Base-by-base conservation (phyloP, 2,113 vertebrate species). In the Rattus rattus region DNA sequence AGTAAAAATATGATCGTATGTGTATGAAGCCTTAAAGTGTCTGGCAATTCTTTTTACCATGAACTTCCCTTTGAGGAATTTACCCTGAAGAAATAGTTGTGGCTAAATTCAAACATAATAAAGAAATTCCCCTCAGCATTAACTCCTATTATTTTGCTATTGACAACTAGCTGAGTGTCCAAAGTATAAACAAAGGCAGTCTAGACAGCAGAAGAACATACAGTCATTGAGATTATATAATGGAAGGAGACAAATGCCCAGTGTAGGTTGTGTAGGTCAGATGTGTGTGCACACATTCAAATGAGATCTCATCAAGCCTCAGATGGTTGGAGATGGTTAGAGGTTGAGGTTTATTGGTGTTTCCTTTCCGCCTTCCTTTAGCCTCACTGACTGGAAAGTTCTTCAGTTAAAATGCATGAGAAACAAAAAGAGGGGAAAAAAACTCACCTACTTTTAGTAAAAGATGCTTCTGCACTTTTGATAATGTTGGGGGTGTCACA, bases 381-480 rank as follows among this genome's bases (percentile, higher is more conserved):
- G 59, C 7, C 65, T 79, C 16, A 16, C 61, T 77, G 54, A 54
- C 33, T 28, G 36, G 47, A 56, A 91, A 28, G 36, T 89, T 52
- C 43, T 94, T 85, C 26, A 26, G 22, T 90, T 77, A 52, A 67
- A 39, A 24, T 77, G 20, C 19, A 56, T 43, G 33, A 70, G 43
- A 88, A 72, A 72, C 19, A 92, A 81, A 77, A 47, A 84, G 61
- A 94, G 81, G n/a, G n/a, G n/a, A 19, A 33, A 87, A 88, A 88
- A 61, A 33, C 33, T 52, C 11, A 39, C 28, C 6, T 73, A 24
- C 36, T 79, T 92, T 73, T 22, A 24, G 56, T 39, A n/a, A 94
- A 75, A 69, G 24, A 19, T 39, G 54, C 9, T 8, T 4, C 28
- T 26, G 16, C 26, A 16, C 13, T 77, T 87, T 87, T 26, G 43